phyloP scores from a whole-genome alignment of 2,888 invertebrate species.

The Ceraclea dissimilis region DNA sequence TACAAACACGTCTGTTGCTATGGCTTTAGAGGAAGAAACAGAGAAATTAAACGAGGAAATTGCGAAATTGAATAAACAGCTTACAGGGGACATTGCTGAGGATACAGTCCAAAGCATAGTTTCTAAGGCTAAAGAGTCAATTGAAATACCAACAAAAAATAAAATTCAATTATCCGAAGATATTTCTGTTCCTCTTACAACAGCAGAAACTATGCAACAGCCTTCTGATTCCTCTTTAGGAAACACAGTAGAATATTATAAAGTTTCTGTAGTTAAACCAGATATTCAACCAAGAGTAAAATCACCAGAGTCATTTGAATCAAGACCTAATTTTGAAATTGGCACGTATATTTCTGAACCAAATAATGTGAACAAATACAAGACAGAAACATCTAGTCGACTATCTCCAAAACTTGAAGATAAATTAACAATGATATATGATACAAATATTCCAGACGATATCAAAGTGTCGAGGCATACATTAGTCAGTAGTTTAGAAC shows the following conservation, averaged over 20 bases:
- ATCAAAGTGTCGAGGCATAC: conserved; percentile 56
- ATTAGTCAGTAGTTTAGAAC: conserved; percentile 52
- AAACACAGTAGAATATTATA: conserved; percentile 2
- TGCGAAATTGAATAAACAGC: conserved; percentile 18
- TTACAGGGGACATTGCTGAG: conserved; percentile 11
- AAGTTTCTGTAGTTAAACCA: conserved; percentile 12
- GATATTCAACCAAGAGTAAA: conserved; percentile 20
- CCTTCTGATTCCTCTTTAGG: not conserved
- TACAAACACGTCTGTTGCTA: conserved; percentile 23
- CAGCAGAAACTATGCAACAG: not conserved
- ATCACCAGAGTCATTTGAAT: conserved; percentile 4
- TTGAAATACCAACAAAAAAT: conserved; percentile 3
- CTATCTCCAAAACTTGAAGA: conserved; percentile 34
- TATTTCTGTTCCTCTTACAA: conserved; percentile 6
- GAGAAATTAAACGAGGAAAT: conserved; percentile 26
- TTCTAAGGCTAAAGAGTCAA: conserved; percentile 32
- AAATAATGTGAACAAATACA: conserved; percentile 16
- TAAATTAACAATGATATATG: conserved; percentile 43
- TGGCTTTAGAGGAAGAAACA: conserved; percentile 28
- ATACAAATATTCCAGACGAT: conserved; percentile 57
- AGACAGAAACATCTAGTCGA: conserved; percentile 20
- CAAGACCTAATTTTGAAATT: conserved; percentile 23
- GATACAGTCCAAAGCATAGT: conserved; percentile 14
- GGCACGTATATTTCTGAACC: conserved; percentile 22
- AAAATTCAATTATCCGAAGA: conserved; percentile 13